phyloP scores from a whole-genome alignment of 2,113 vertebrate genomes.

The Micromys minutus region DNA sequence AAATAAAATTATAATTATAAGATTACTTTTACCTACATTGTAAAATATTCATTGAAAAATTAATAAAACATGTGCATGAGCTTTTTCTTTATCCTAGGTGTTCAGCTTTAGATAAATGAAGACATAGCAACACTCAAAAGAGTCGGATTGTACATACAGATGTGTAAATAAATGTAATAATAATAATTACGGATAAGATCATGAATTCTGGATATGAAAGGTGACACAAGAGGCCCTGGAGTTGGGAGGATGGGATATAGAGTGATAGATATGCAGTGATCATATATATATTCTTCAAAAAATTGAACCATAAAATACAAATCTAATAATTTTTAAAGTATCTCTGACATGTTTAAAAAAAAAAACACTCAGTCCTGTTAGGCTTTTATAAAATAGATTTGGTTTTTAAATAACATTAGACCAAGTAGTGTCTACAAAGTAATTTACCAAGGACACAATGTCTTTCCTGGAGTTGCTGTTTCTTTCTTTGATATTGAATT shows the following conservation, averaged over 20 bases:
- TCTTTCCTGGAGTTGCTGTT: not conserved
- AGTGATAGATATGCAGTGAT: not conserved
- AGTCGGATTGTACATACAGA: not conserved
- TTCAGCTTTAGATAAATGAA: not conserved
- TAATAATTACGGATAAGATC: not conserved
- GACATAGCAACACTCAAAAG: not conserved
- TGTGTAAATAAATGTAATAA: not conserved
- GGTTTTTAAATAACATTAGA: not conserved
- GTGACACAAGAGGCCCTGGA: not conserved
- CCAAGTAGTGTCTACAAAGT: not conserved
- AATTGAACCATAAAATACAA: not conserved
- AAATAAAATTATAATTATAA: not conserved
- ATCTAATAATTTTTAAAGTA: not conserved
- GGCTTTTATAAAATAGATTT: not conserved
- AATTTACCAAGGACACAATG: slow-evolving; percentile 4
- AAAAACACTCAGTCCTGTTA: not conserved
- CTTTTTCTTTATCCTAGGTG: not conserved
- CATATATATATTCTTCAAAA: not conserved
- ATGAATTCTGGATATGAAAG: not conserved
- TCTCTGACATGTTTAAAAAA: too few species aligned
- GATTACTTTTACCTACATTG: not conserved
- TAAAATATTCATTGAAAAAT: not conserved
- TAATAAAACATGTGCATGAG: not conserved
- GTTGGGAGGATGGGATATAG: not conserved
- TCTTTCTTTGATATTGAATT: slow-evolving; percentile 47